Conservation (phyloP, 2,888 invertebrate species). For the Ceriagrion tenellum region DNA sequence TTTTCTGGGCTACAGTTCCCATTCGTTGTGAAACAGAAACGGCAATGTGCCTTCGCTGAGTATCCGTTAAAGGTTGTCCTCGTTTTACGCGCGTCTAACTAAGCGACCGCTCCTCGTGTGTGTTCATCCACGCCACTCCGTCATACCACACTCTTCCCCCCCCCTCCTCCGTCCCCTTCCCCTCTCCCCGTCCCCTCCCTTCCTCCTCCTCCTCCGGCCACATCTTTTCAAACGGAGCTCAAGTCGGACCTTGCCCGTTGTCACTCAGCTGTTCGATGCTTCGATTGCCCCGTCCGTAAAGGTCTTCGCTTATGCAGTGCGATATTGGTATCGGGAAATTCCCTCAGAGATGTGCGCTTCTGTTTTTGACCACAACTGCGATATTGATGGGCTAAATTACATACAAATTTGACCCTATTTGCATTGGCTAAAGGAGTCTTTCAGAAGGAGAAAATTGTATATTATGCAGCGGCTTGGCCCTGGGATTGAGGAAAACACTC, state of each 20-base stretch:
- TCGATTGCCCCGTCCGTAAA: no score
- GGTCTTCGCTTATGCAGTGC: no score
- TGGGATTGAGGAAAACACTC: no score
- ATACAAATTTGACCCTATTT: no score
- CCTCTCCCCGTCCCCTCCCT: not conserved
- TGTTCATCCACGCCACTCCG: not conserved
- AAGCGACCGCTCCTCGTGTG: not conserved
- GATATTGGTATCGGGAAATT: no score
- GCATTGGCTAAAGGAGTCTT: no score
- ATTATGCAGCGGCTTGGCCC: no score
- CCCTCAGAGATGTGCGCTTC: no score
- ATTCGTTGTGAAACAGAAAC: slow-evolving; percentile 41
- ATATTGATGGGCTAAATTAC: no score
- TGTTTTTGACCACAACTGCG: no score
- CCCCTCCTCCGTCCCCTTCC: not conserved
- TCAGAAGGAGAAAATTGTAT: no score
- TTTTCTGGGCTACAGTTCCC: not conserved
- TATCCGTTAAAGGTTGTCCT: slow-evolving; percentile 40
- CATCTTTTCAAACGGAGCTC: not conserved
- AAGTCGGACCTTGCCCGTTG: not conserved
- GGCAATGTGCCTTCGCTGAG: not conserved
- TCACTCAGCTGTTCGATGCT: not conserved
- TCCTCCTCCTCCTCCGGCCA: not conserved
- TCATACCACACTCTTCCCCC: not conserved
- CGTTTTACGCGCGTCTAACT: not conserved